Conservation (phyloP, 2,113 vertebrate species). For the Sinocyclocheilus rhinocerous region DNA sequence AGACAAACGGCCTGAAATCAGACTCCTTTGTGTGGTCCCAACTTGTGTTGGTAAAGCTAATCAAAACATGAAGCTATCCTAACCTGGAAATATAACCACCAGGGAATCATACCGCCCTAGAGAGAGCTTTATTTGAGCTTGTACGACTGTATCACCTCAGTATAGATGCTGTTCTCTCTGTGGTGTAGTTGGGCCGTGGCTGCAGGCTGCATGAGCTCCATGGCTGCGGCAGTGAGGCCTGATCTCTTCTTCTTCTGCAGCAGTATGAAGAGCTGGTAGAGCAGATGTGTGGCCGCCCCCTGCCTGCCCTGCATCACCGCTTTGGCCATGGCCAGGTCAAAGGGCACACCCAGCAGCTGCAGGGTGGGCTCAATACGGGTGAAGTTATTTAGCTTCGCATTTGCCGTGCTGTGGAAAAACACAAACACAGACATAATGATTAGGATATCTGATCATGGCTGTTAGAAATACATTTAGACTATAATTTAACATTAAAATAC, state of each 20-base stretch:
- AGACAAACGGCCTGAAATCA: slow-evolving; percentile 36
- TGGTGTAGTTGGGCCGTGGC: slow-evolving; percentile 68
- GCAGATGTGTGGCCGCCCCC: slow-evolving; percentile 82
- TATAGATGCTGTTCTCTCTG: slow-evolving; percentile 76
- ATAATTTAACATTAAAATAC: background rate
- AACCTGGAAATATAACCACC: background rate
- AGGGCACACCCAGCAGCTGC: slow-evolving; percentile 83
- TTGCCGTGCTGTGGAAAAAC: slow-evolving; percentile 71
- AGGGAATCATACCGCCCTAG: background rate
- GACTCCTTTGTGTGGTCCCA: background rate
- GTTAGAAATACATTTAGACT: too few species aligned
- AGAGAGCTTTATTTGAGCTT: background rate
- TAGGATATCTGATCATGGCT: too few species aligned
- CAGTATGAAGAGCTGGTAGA: slow-evolving; percentile 86
- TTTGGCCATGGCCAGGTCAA: slow-evolving; percentile 80
- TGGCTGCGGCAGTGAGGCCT: slow-evolving; percentile 70
- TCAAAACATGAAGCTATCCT: background rate
- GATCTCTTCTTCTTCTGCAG: slow-evolving; percentile 85
- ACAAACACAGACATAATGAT: too few species aligned
- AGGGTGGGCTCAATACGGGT: slow-evolving; percentile 86
- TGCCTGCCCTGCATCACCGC: slow-evolving; percentile 84
- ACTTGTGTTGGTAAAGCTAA: background rate
- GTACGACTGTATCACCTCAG: slow-evolving; percentile 74
- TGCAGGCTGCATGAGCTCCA: slow-evolving; percentile 78
- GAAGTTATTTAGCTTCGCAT: slow-evolving; percentile 88